phyloP scores from a whole-genome alignment of 1,140 invertebrate species.

The Hestina assimilis region DNA sequence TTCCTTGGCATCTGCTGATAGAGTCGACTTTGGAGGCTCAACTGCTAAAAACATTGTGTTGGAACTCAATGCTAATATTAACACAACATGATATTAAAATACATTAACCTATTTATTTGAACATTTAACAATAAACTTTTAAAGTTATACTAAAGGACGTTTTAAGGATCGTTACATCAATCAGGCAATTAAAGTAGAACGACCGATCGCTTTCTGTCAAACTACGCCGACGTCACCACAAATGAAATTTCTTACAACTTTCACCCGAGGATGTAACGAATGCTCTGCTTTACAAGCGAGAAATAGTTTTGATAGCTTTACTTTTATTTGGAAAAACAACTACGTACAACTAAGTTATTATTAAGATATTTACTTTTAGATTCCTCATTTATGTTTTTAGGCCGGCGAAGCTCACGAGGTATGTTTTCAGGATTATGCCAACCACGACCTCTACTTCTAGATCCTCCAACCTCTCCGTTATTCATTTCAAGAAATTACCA shows the following conservation, averaged over 20 bases:
- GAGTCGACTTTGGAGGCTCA: constrained; percentile 61
- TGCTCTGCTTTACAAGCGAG: constrained; percentile 26
- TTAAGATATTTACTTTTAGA: constrained; percentile 46
- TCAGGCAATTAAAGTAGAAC: background rate
- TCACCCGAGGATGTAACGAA: constrained; percentile 58
- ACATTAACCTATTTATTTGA: too few species aligned
- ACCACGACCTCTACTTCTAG: constrained; percentile 69
- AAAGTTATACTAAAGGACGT: too few species aligned
- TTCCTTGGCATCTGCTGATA: constrained; percentile 76
- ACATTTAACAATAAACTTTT: too few species aligned
- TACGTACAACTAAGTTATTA: constrained; percentile 6
- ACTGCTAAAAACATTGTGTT: constrained; percentile 29
- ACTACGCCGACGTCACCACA: constrained; percentile 62
- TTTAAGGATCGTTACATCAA: too few species aligned
- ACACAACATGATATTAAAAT: too few species aligned
- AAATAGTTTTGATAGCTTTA: constrained; percentile 41
- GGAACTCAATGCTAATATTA: too few species aligned
- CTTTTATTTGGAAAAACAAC: background rate
- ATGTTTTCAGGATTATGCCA: constrained; percentile 64
- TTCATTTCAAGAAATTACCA: constrained; percentile 60
- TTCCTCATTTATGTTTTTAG: constrained; percentile 55
- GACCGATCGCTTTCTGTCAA: constrained; percentile 51
- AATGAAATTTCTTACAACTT: constrained; percentile 69
- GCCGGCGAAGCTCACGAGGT: constrained; percentile 64
- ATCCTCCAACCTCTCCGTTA: constrained; percentile 69